Base-by-base conservation (phyloP, 2,888 invertebrate species). In the Lysandra coridon region DNA sequence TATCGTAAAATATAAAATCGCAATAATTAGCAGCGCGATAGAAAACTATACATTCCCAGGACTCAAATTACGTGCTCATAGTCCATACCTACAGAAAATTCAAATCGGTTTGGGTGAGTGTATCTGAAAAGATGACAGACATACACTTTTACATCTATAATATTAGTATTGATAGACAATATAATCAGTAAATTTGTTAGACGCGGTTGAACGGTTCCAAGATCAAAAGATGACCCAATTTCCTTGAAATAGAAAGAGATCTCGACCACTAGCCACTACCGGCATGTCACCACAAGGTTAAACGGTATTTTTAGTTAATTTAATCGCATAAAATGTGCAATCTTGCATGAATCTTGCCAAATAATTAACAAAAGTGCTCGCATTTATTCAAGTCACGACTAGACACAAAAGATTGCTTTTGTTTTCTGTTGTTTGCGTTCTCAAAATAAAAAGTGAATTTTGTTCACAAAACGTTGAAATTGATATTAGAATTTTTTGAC, bases 341-440 rank as follows among this genome's bases (percentile, higher is more conserved):
- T 76, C 33, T 76, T 76, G 76, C 76, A 57, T 57, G 57, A 53
- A 33, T 76, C 33, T 76, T 76, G 76, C 76, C 76, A 76, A 76
- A 53, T 69, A 69, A 69, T 69, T 69, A 69, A 69, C 14, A 33
- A 1, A 69, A 69, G 37, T 69, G 33, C 33, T 33, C 69, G 14
- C 69, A 33, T 69, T 69, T 37, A 69, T 69, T 33, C 5, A 17
- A 69, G 64, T 64, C 64, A 64, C 4, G 64, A 64, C 14, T 40
- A 73, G 74, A 74, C n/a, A 74, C 74, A 74, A 69, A 33, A 4
- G 0, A 69, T 69, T 69, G 64, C 33, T 14, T 33, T 14, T 37
- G 23, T 14, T 33, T 14, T 69, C 1, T 30, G 30, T 69, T 69
- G 12, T 69, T 30, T 69, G 30, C 30, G 30, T 69, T 62, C 23